Evolutionary conservation across 2,888 invertebrate species (phyloP).

Genomic region (Baronia brevicornis): DNA sequence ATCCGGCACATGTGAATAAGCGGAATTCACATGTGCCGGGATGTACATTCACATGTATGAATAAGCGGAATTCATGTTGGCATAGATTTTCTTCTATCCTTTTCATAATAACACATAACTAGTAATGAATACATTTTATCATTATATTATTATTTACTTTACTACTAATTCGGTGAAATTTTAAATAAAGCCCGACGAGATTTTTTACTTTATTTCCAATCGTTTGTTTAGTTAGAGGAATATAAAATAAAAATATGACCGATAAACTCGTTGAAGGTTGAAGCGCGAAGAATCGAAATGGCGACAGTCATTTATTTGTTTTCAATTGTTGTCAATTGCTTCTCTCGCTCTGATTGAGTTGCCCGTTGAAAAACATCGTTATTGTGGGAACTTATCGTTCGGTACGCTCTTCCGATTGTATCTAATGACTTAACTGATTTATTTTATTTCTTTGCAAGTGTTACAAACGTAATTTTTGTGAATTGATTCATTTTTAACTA

Average conservation of each 20-base stretch:
- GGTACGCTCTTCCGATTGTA: conserved; percentile 15
- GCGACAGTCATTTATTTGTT: conserved; percentile 52
- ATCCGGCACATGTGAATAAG: no score
- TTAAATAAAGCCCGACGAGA: no score
- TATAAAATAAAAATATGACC: conserved; percentile 16
- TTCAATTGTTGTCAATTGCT: conserved; percentile 59
- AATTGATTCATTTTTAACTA: conserved; percentile 11
- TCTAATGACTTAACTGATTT: conserved; percentile 26
- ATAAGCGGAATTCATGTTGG: no score
- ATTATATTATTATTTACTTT: no score
- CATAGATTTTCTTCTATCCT: no score
- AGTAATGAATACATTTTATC: no score
- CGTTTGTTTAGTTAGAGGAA: conserved; percentile 4
- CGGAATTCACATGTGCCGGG: no score
- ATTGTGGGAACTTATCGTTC: conserved; percentile 34
- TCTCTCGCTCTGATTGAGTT: conserved; percentile 48
- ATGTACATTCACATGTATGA: no score
- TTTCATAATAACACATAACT: no score
- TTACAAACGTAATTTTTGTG: background rate
- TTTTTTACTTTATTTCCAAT: background rate
- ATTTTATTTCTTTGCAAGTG: conserved; percentile 4
- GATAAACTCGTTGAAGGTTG: conserved; percentile 18
- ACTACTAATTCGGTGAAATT: no score
- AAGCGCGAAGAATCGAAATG: conserved; percentile 33
- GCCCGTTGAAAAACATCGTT: conserved; percentile 45